Percentiles rank a stretch among this genome's conserved stretches.
Evolutionary conservation across 2,113 vertebrate species (phyloP).

Genomic region (Hippocampus mohnikei): DNA sequence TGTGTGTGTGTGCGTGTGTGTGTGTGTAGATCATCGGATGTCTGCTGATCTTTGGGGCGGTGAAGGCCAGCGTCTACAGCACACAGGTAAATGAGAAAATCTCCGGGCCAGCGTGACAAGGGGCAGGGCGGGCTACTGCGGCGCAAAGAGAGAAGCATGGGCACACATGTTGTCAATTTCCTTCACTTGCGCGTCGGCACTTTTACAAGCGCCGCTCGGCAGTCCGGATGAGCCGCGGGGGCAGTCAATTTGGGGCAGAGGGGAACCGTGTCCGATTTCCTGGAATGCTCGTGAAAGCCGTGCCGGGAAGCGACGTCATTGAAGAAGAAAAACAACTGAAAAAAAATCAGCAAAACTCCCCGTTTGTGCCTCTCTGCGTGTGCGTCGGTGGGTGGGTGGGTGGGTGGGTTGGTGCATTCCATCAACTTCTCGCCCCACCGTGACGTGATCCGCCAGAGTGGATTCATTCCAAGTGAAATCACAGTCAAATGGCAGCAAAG

Average conservation of each 20-base stretch:
- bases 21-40: slow-evolving; percentile 43
- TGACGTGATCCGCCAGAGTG: background rate
- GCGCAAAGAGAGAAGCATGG: background rate
- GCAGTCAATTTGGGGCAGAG: no score
- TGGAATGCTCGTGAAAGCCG: background rate
- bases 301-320: background rate
- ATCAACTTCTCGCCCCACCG: no score
- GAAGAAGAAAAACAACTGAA: background rate
- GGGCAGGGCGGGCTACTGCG: no score
- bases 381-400: background rate
- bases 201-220: no score
- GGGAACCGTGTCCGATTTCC: background rate
- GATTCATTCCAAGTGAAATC: background rate
- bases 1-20: background rate
- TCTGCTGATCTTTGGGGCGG: slow-evolving; percentile 4
- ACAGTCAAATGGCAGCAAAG: background rate
- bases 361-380: no score
- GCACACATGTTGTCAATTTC: background rate
- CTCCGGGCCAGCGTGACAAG: background rate
- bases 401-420: no score
- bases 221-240: no score
- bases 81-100: slow-evolving; percentile 23
- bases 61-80: background rate
- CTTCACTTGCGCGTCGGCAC: background rate
- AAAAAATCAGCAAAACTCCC: no score